These are phyloP conservation scores for Megaceryle alcyon DNA, from an alignment of 2,797 vertebrate genomes.

Conservation along the genomic window DNA sequence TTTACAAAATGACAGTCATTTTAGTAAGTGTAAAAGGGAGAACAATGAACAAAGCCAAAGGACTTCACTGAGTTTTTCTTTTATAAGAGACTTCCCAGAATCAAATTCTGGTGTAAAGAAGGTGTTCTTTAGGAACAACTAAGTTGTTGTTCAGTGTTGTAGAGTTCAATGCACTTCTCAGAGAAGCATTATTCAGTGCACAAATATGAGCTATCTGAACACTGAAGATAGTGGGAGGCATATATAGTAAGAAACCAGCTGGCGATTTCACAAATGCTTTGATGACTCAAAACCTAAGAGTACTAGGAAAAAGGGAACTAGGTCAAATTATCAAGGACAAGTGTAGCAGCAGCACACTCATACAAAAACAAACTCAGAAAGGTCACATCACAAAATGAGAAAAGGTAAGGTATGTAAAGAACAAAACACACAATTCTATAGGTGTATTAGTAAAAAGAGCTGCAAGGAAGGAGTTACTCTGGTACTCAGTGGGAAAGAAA, in stretches of 20 bases:
- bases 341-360: not conserved
- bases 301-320: not conserved
- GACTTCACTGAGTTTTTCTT: not conserved
- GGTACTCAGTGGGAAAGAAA: not conserved
- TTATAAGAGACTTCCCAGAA: not conserved
- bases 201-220: not conserved
- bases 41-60: not conserved
- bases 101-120: not conserved
- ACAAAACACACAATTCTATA: not conserved
- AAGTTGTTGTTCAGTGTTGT: not conserved
- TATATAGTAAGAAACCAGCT: slow-evolving; percentile 1
- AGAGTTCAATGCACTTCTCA: not conserved
- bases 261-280: not conserved
- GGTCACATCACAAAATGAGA: not conserved
- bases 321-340: not conserved
- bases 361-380: not conserved
- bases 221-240: not conserved
- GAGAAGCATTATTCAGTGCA: not conserved
- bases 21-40: not conserved
- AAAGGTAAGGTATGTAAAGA: not conserved
- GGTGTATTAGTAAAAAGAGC: not conserved
- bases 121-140: not conserved
- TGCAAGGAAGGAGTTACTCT: not conserved
- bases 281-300: not conserved
- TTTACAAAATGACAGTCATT: not conserved